Conservation (phyloP, 1,140 invertebrate genomes). For the Lasioglossum albipes region DNA sequence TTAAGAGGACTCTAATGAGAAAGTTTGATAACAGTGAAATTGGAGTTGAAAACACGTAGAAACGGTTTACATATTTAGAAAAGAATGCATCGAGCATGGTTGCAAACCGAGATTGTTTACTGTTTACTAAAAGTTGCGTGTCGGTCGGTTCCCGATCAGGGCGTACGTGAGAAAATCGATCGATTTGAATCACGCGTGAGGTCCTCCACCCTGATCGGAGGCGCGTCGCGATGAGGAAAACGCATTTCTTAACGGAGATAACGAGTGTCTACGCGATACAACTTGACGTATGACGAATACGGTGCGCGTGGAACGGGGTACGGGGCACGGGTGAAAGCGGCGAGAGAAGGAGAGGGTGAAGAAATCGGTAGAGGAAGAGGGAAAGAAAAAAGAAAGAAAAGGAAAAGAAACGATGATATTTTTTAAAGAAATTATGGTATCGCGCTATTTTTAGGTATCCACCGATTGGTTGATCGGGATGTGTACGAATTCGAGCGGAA, state of each 20-base stretch:
- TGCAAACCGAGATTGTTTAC: not conserved
- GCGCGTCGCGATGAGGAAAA: not conserved
- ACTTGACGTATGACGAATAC: conserved; percentile 34
- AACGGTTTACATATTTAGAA: too few species aligned
- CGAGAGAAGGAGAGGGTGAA: not conserved
- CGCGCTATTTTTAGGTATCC: conserved; percentile 39
- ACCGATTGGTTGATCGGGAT: conserved; percentile 24
- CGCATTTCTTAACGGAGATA: not conserved
- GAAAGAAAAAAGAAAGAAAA: not conserved
- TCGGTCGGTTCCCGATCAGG: not conserved
- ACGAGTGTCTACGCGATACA: conserved; percentile 6
- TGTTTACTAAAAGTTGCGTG: not conserved
- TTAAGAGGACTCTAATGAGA: too few species aligned
- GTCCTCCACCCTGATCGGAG: not conserved
- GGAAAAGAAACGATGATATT: conserved; percentile 14
- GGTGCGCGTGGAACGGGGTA: conserved; percentile 5
- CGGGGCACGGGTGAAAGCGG: conserved; percentile 12
- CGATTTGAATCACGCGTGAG: conserved; percentile 2
- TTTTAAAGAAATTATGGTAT: conserved; percentile 46
- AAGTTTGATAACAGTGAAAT: too few species aligned
- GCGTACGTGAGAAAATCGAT: conserved; percentile 5
- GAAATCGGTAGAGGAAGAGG: too few species aligned
- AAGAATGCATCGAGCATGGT: not conserved
- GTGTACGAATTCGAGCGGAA: conserved; percentile 12
- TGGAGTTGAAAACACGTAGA: too few species aligned